Base-by-base conservation (phyloP, 1,140 invertebrate genomes). In the Pogonomyrmex barbatus region DNA sequence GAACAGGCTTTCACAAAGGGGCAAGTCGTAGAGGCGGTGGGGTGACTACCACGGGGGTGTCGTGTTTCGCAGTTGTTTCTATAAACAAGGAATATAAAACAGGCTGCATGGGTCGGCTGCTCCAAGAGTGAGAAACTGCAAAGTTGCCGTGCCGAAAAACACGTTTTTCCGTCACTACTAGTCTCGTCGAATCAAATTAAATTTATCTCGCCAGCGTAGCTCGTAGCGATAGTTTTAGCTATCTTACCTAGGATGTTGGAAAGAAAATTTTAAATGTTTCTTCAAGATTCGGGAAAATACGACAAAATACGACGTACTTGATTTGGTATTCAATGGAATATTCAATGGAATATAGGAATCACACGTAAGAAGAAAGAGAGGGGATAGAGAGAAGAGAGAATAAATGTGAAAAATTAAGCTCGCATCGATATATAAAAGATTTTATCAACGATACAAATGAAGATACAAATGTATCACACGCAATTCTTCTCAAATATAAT, bases 51-150 rank as follows among this genome's bases (percentile, higher is more conserved):
- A 82, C 73, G 76, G 58, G 85, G 85, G 92, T 94, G 91, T 94
- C 91, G 70, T 78, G 87, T 94, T 93, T 92, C 92, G 62, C 84
- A 88, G 77, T 91, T 93, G 88, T 93, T 92, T 93, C 89, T 88
- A 84, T 90, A 91, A 90, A 92, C 77, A 88, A 87, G 85, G 83
- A 90, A 76, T 88, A 85, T 56, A 90, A 90, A 90, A 90, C 71
- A 76, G 79, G 33, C n/a, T 75, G 30, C 30, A 36, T n/a, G 30
- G 30, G 30, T 60, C 42, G 47, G 5, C n/a, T 33, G 54, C 8
- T 60, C 52, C 24, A 42, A 60, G 52, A 60, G 42, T 58, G 79
- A 47, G 42, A 82, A 73, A 71, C 54, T 73, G 67, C n/a, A 39
- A 81, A 81, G 50, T 81, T 68, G 12, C 12, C n/a, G 42, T 0